phyloP scores from a whole-genome alignment of 2,888 invertebrate species.

The Lasioglossum malachurum region DNA sequence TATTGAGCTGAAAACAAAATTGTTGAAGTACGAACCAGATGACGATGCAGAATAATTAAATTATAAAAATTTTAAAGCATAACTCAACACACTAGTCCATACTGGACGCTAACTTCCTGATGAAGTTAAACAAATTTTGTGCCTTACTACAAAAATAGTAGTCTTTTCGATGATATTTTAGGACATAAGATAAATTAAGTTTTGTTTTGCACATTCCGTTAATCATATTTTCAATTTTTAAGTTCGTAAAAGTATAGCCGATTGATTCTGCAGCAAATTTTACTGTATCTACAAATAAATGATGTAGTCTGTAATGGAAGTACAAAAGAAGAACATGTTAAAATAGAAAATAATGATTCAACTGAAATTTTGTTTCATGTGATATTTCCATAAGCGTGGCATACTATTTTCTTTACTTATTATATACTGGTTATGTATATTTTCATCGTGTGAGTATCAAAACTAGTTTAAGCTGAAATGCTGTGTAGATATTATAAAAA shows the following conservation, averaged over 20 bases:
- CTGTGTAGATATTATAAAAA: slow-evolving; percentile 20
- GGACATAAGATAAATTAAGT: slow-evolving; percentile 61
- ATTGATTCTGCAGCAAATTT: slow-evolving; percentile 43
- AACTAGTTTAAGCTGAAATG: slow-evolving; percentile 20
- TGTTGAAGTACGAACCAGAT: slow-evolving; percentile 81
- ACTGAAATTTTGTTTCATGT: slow-evolving; percentile 55
- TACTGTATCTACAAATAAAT: slow-evolving; percentile 19
- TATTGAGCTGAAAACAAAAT: slow-evolving; percentile 88
- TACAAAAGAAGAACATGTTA: slow-evolving; percentile 39
- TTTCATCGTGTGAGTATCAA: slow-evolving; percentile 1
- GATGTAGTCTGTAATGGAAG: slow-evolving; percentile 36
- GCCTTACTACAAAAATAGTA: slow-evolving; percentile 68
- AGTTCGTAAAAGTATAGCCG: slow-evolving; percentile 2
- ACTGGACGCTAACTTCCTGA: slow-evolving; percentile 47
- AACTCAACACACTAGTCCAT: slow-evolving; percentile 55
- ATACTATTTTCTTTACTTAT: slow-evolving; percentile 21
- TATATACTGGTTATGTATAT: slow-evolving; percentile 25
- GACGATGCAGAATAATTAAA: slow-evolving; percentile 65
- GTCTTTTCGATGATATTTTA: slow-evolving; percentile 49
- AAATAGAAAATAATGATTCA: slow-evolving; percentile 43
- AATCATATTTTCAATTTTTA: slow-evolving; percentile 23
- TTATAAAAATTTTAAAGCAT: slow-evolving; percentile 32
- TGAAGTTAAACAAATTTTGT: slow-evolving; percentile 61
- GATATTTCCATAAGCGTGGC: slow-evolving; percentile 30
- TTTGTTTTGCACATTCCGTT: slow-evolving; percentile 57